These are phyloP conservation scores for Drosophila eohydei DNA, from an alignment of 2,888 invertebrate species.

Conservation along the genomic window DNA sequence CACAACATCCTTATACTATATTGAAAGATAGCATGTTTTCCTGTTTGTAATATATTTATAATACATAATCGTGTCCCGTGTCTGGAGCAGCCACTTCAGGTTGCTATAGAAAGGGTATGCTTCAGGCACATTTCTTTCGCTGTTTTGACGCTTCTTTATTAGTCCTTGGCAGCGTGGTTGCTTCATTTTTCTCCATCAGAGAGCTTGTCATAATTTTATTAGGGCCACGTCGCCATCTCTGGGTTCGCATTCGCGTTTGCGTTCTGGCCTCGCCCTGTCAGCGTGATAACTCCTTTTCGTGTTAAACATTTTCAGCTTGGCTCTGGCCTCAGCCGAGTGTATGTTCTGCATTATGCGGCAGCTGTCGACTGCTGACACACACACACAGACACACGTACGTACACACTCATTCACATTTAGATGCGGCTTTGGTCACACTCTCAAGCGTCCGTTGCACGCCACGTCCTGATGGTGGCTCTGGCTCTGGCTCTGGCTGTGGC, in stretches of 20 bases:
- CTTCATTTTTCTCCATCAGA: slow-evolving; percentile 54
- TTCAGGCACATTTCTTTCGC: slow-evolving; percentile 5
- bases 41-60: slow-evolving; percentile 9
- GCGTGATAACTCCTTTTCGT: slow-evolving; percentile 79
- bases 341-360: slow-evolving; percentile 66
- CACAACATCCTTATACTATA: background rate
- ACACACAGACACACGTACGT: slow-evolving; percentile 24
- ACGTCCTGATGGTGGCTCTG: slow-evolving; percentile 20
- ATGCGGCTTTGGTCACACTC: slow-evolving; percentile 68
- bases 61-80: background rate
- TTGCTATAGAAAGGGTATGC: background rate
- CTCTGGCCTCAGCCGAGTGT: slow-evolving; percentile 46
- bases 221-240: slow-evolving; percentile 39
- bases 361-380: slow-evolving; percentile 62
- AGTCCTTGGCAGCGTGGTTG: slow-evolving; percentile 7
- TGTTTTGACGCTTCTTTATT: slow-evolving; percentile 10
- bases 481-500: slow-evolving; percentile 10
- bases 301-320: slow-evolving; percentile 79
- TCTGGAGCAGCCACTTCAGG: background rate
- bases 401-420: slow-evolving; percentile 29
- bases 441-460: slow-evolving; percentile 70
- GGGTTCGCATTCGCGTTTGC: slow-evolving; percentile 13
- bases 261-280: slow-evolving; percentile 60
- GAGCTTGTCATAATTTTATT: slow-evolving; percentile 72
- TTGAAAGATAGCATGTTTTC: background rate